phyloP scores from a whole-genome alignment of 2,113 vertebrate genomes.

The Leptodactylus fuscus region DNA sequence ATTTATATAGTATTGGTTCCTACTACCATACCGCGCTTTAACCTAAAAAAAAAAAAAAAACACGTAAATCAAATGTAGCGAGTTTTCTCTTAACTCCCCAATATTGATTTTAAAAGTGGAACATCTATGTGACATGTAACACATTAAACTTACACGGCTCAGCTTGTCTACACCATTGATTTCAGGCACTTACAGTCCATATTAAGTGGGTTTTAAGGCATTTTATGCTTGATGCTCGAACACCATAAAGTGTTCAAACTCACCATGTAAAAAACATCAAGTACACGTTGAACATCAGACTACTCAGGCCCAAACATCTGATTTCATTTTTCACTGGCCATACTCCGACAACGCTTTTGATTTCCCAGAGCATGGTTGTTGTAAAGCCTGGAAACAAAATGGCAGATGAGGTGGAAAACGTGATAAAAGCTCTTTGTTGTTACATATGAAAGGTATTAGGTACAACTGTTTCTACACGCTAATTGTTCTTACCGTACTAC shows the following conservation, averaged over 20 bases:
- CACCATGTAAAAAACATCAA: constrained; percentile 59
- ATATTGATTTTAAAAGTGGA: background rate
- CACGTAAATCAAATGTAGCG: background rate
- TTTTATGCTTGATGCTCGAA: constrained; percentile 60
- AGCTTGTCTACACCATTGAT: constrained; percentile 50
- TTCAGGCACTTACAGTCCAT: constrained; percentile 18
- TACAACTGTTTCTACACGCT: constrained; percentile 70
- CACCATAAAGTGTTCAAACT: constrained; percentile 61
- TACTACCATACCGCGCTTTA: too few species aligned
- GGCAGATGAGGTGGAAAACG: constrained; percentile 71
- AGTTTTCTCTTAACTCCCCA: constrained; percentile 11
- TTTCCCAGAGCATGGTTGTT: constrained; percentile 68
- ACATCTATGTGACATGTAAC: constrained; percentile 48
- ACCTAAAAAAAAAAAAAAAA: background rate
- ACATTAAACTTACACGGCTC: constrained; percentile 33
- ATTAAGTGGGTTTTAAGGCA: constrained; percentile 36
- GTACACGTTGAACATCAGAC: constrained; percentile 58
- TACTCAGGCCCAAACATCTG: constrained; percentile 67
- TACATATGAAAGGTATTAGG: constrained; percentile 71
- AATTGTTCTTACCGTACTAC: constrained; percentile 68
- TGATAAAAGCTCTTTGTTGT: constrained; percentile 72
- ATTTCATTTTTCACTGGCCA: constrained; percentile 66
- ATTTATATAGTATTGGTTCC: too few species aligned
- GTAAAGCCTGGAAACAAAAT: constrained; percentile 69
- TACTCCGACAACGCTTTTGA: constrained; percentile 67